These are phyloP conservation scores for Trachelipus rathkii DNA, from an alignment of 1,140 invertebrate species.

Conservation along the genomic window DNA sequence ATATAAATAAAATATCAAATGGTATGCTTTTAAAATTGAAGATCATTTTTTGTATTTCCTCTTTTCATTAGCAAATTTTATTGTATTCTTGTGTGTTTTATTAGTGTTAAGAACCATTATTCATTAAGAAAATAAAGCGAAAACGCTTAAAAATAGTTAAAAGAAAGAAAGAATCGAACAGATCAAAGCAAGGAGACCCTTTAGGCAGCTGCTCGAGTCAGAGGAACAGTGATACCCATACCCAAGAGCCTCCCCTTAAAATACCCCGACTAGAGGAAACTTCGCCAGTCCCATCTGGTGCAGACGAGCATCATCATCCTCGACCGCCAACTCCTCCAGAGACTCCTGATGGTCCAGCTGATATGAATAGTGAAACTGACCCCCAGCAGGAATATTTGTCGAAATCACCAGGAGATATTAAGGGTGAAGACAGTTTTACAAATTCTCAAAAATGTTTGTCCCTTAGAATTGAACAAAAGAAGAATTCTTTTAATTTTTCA, in stretches of 20 bases:
- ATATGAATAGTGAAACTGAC: neutral
- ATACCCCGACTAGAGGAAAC: neutral
- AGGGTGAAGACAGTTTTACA: too few species aligned
- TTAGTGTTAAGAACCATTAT: conserved; percentile 65
- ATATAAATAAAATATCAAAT: too few species aligned
- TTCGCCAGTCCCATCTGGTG: neutral
- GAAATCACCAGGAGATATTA: too few species aligned
- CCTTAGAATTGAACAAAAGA: too few species aligned
- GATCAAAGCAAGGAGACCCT: neutral
- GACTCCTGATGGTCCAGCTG: conserved; percentile 27
- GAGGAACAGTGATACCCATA: neutral
- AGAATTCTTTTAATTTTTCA: too few species aligned
- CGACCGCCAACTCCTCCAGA: conserved; percentile 42
- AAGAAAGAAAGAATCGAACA: neutral
- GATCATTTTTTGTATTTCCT: too few species aligned
- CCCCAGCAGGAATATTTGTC: too few species aligned
- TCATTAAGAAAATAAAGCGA: conserved; percentile 45
- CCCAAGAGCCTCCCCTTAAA: neutral
- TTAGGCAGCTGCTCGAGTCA: neutral
- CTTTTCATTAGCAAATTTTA: conserved; percentile 64
- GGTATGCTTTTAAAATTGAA: too few species aligned
- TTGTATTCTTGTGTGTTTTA: too few species aligned
- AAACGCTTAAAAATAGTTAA: neutral
- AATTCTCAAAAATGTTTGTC: too few species aligned
- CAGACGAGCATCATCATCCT: conserved; percentile 17